phyloP scores from a whole-genome alignment of 2,113 vertebrate species.

The Entomyzon cyanotis region DNA sequence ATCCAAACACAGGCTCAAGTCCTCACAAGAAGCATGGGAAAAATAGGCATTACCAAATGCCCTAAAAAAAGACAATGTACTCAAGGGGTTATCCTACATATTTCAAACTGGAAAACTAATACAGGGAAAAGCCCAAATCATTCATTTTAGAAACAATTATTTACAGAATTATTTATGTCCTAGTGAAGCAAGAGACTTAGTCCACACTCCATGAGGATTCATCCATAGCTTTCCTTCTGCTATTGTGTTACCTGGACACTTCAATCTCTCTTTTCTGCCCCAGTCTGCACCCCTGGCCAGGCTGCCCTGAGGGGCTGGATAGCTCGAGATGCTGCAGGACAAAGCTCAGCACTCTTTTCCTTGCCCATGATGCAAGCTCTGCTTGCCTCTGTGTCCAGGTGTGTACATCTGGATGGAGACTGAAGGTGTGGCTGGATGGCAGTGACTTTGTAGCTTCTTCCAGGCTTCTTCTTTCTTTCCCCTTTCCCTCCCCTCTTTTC shows the following conservation, averaged over 20 bases:
- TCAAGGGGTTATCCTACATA: not conserved
- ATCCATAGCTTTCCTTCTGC: not conserved
- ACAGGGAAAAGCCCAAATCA: not conserved
- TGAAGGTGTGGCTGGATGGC: not conserved
- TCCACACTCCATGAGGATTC: not conserved
- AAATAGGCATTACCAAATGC: not conserved
- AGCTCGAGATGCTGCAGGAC: not conserved
- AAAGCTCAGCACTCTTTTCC: not conserved
- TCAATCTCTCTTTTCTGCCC: not conserved
- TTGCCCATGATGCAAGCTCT: not conserved
- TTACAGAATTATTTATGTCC: not conserved
- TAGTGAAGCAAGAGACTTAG: not conserved
- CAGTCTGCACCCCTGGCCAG: too few species aligned
- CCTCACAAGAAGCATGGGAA: not conserved
- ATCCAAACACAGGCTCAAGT: not conserved
- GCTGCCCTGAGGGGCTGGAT: not conserved
- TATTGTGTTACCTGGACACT: not conserved
- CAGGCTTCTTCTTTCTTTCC: not conserved
- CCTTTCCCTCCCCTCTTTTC: not conserved
- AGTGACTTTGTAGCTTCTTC: not conserved
- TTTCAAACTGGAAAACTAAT: not conserved
- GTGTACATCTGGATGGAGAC: rapidly evolving
- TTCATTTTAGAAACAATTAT: not conserved
- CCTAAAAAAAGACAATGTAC: not conserved
- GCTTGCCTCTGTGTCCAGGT: not conserved